Evolutionary conservation across 92 coral and sea anemone genomes (phyloP).

Genomic region (Paramuricea clavata): DNA sequence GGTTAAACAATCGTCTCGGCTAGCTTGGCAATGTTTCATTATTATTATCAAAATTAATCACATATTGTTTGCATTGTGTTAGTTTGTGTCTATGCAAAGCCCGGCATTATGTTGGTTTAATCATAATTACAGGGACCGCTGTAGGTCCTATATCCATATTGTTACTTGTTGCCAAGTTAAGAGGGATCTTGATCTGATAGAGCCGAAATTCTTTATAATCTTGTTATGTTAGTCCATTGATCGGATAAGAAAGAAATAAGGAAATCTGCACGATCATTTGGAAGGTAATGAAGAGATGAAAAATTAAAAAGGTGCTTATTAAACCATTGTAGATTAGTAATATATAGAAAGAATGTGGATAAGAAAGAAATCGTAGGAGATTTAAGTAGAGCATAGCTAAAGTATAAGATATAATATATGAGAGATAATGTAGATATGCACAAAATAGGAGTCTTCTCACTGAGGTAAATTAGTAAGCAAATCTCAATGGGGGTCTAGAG

Average conservation of each 20-base stretch:
- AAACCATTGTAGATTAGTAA: neutral
- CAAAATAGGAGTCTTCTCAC: no score
- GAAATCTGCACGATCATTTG: neutral
- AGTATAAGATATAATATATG: no score
- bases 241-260: neutral
- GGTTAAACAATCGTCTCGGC: neutral
- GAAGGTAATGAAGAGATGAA: neutral
- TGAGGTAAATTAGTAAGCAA: no score
- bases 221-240: neutral
- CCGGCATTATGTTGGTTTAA: neutral
- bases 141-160: neutral
- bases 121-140: neutral
- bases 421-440: no score
- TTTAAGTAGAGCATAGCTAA: no score
- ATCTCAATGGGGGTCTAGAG: no score
- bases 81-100: neutral
- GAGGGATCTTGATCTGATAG: neutral
- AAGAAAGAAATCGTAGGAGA: no score
- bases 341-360: no score
- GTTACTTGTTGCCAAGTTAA: neutral
- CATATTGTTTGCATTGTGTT: neutral
- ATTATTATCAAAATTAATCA: no score
- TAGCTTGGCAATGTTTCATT: neutral
- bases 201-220: neutral
- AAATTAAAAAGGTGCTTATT: neutral